These are phyloP conservation scores for Pseudachorutes palmiensis DNA, from an alignment of 1,140 invertebrate species.

Conservation along the genomic window DNA sequence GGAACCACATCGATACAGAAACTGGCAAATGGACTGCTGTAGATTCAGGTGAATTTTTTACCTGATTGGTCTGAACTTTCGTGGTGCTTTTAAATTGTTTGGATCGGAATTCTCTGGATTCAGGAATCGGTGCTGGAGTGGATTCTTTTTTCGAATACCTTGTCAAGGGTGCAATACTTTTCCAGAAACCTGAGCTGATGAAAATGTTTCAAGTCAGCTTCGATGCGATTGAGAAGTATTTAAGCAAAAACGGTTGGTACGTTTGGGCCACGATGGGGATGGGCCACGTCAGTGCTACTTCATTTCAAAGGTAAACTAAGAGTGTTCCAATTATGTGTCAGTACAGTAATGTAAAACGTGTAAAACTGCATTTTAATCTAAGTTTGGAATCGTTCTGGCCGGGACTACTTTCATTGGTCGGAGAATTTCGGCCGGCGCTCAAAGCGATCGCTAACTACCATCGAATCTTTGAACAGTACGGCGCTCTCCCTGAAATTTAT, in stretches of 20 bases:
- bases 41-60: too few relatives aligned
- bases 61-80: too few relatives aligned
- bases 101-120: too few relatives aligned
- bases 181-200: slow-evolving; percentile 71
- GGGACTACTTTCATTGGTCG: slow-evolving; percentile 80
- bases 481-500: slow-evolving; percentile 95
- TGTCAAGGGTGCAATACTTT: slow-evolving; percentile 77
- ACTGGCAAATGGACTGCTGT: slow-evolving; percentile 96
- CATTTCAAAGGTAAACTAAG: slow-evolving; percentile 82
- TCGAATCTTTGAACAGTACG: slow-evolving; percentile 91
- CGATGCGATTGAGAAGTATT: slow-evolving; percentile 70
- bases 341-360: too few relatives aligned
- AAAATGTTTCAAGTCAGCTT: slow-evolving; percentile 82
- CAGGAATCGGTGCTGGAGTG: slow-evolving; percentile 74
- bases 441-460: slow-evolving; percentile 92
- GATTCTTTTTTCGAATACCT: slow-evolving; percentile 99
- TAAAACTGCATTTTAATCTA: slow-evolving; percentile 8
- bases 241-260: slow-evolving; percentile 90
- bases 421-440: slow-evolving; percentile 82
- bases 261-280: slow-evolving; percentile 87
- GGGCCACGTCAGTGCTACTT: slow-evolving; percentile 86
- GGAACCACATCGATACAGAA: slow-evolving; percentile 67
- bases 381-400: slow-evolving; percentile 94
- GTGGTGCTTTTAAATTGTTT: too few relatives aligned
- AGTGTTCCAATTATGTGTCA: neutral